Percentiles rank a stretch among this genome's conserved stretches.
These are phyloP conservation scores for Hyposoter dolosus DNA, from an alignment of 2,888 invertebrate genomes.

Conservation along the genomic window DNA sequence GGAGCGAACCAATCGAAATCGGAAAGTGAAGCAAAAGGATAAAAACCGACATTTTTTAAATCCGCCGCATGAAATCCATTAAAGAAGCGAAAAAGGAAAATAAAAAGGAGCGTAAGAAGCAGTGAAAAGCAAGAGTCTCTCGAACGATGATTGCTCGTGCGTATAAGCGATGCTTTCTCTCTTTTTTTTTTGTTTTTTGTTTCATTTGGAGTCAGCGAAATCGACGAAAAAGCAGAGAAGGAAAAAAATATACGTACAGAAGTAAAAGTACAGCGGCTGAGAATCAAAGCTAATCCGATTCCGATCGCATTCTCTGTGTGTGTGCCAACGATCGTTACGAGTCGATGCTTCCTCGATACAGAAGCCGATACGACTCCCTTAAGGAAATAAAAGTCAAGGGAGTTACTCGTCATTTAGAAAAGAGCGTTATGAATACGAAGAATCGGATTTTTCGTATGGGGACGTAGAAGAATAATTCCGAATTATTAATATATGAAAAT, in stretches of 20 bases:
- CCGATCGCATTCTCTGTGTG: conserved; percentile 42
- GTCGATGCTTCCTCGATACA: conserved; percentile 30
- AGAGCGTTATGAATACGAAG: background rate
- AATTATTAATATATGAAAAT: background rate
- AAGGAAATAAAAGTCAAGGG: background rate
- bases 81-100: conserved; percentile 7
- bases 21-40: background rate
- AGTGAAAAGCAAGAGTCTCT: conserved; percentile 30
- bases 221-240: background rate
- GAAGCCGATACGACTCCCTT: background rate
- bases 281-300: conserved; percentile 25
- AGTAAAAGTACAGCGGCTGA: conserved; percentile 2
- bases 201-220: conserved; percentile 21
- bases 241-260: conserved; percentile 12
- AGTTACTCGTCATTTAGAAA: background rate
- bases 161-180: conserved; percentile 65
- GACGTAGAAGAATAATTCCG: background rate
- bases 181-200: conserved; percentile 44
- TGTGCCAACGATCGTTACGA: conserved; percentile 50
- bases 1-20: background rate
- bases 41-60: background rate
- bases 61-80: background rate
- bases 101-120: conserved; percentile 18
- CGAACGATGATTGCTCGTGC: conserved; percentile 37
- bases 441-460: background rate